phyloP scores from a whole-genome alignment of 2,888 invertebrate species.

The Embidobia sp. region DNA sequence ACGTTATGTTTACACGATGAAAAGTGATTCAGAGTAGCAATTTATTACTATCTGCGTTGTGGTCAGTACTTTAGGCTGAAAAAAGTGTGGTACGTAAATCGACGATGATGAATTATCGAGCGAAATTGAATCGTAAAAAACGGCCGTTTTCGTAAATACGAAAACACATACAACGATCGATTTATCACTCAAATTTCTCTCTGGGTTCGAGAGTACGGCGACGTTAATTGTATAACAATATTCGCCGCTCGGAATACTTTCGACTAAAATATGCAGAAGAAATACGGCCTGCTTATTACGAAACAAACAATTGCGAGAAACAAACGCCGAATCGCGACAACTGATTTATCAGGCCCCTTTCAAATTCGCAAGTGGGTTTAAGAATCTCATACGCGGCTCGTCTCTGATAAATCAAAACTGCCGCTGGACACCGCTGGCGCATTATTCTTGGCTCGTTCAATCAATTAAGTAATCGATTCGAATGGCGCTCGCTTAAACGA shows the following conservation, averaged over 20 bases:
- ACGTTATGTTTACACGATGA: slow-evolving; percentile 48
- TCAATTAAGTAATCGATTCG: slow-evolving; percentile 39
- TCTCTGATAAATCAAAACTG: slow-evolving; percentile 29
- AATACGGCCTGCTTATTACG: slow-evolving; percentile 8
- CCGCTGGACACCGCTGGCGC: neutral
- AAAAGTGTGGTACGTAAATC: slow-evolving; percentile 14
- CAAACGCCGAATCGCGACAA: neutral
- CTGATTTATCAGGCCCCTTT: slow-evolving; percentile 22
- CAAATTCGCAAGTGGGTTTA: too few species aligned
- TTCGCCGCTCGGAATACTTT: neutral
- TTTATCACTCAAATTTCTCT: too few species aligned
- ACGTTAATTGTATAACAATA: neutral
- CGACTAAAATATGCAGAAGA: neutral
- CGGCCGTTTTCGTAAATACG: too few species aligned
- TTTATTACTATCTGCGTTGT: slow-evolving; percentile 28
- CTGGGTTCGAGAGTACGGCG: too few species aligned
- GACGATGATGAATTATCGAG: neutral
- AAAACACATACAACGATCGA: too few species aligned
- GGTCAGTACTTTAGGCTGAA: slow-evolving; percentile 12
- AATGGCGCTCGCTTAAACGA: slow-evolving; percentile 17
- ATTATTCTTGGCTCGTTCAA: slow-evolving; percentile 28
- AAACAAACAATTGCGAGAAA: slow-evolving; percentile 1
- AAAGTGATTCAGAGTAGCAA: slow-evolving; percentile 42
- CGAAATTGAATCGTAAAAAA: too few species aligned
- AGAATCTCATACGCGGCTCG: slow-evolving; percentile 2